Percentiles rank a stretch among this genome's conserved stretches.
Conservation (phyloP, 35 echinoderm and acorn worm species). For the Heliocidaris erythrogramma region DNA sequence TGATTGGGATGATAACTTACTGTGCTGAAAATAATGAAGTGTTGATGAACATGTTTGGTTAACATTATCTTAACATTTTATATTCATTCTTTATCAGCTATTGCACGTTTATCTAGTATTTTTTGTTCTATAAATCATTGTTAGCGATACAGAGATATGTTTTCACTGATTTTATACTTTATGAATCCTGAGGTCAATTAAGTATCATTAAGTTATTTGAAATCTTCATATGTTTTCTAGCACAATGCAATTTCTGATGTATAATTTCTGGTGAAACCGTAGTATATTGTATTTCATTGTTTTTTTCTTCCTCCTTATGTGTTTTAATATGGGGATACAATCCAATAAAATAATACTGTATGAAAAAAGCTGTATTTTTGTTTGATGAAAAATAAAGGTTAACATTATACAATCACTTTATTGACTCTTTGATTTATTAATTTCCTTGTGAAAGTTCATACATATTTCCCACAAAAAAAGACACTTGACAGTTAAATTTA, state of each 20-base stretch:
- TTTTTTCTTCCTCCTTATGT: background rate
- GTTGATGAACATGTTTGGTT: no score
- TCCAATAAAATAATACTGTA: background rate
- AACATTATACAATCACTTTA: background rate
- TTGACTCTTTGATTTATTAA: background rate
- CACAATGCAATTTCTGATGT: background rate
- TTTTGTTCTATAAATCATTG: background rate
- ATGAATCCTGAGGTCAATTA: background rate
- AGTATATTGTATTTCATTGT: background rate
- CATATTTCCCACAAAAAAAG: background rate
- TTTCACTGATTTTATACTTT: background rate
- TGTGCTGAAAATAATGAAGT: no score
- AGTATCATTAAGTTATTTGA: background rate
- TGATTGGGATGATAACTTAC: no score
- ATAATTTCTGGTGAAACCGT: background rate
- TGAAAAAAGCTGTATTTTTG: background rate
- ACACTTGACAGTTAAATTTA: background rate
- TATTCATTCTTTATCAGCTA: no score
- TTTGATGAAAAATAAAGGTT: background rate
- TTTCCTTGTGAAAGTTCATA: background rate
- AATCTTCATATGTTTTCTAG: background rate
- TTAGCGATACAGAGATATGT: background rate
- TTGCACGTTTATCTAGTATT: no score
- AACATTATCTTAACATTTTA: no score
- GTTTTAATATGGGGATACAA: background rate